Conservation (phyloP, 2,888 invertebrate genomes). For the Sylvicola cinctus region DNA sequence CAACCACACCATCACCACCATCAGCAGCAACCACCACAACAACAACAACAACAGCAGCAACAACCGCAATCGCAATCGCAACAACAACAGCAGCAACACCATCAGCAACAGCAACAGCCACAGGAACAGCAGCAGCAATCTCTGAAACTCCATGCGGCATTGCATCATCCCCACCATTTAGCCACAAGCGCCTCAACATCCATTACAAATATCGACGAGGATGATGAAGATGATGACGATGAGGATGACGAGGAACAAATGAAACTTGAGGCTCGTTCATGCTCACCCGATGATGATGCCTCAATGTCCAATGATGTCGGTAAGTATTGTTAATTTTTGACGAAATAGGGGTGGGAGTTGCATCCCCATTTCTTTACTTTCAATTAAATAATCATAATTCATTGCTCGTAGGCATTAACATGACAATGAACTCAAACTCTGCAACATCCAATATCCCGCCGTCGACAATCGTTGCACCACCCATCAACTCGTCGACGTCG, state of each 20-base stretch:
- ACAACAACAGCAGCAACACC: constrained; percentile 16
- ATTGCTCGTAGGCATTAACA: constrained; percentile 30
- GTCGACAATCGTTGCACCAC: no score
- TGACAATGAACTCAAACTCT: constrained; percentile 34
- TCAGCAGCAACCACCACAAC: no score
- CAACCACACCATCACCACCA: no score
- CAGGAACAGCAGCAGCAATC: no score
- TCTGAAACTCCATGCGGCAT: no score
- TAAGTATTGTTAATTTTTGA: constrained; percentile 12
- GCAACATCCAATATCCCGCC: no score
- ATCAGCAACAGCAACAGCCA: constrained; percentile 23
- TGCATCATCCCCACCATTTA: no score
- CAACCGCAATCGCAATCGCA: constrained; percentile 21
- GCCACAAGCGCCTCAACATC: no score
- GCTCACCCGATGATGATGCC: constrained; percentile 37
- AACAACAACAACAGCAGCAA: constrained; percentile 8
- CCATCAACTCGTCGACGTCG: no score
- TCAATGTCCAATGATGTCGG: constrained; percentile 38
- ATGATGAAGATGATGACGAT: constrained; percentile 28
- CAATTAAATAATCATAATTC: not conserved
- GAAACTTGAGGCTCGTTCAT: no score
- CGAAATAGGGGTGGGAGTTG: not conserved
- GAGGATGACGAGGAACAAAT: constrained; percentile 31
- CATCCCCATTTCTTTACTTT: not conserved
- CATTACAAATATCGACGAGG: no score